Base-by-base conservation (phyloP, 2,113 vertebrate species). In the Mustelus asterias region DNA sequence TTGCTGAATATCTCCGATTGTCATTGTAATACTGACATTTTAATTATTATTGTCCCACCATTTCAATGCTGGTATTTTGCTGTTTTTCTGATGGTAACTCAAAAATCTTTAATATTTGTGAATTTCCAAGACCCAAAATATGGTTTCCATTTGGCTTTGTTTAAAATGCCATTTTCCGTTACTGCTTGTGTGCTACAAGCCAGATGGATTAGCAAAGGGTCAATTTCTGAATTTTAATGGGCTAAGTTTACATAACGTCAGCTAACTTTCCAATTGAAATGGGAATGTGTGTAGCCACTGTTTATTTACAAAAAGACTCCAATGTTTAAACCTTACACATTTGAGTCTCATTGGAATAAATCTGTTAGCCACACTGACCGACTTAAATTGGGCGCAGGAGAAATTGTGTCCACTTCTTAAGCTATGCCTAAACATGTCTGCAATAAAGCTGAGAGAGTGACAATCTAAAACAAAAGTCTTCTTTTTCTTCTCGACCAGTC, bases 101-200 rank as follows among this genome's bases (percentile, higher is more conserved):
- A 90, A 58, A 90, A 29, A 16, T 5, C 14, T 63, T 92, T n/a
- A 63, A 63, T 8, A 33, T 65, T 18, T 37, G 58, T 65, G 33
- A 37, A 37, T 37, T 37, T 37, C 60, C 18, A 65, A n/a, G 13
- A 65, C 89, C 33, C 16, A 37, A 93, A 93, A 65, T 65, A 67
- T 67, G 89, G 60, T 93, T 93, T 93, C 89, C 60, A 93, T 93
- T 93, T 44, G n/a, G 60, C 1, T 22, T 93, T 93, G 89, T 93
- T 93, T 67, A 93, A 93, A 93, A 67, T 65, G 60, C 65, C 58
- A 37, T 93, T 93, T 93, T 65, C 60, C 3, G 5, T 65, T 93
- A 29, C 88, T n/a, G n/a, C 16, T 65, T 33, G 18, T 65, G 33
- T 65, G 60, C 89, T 67, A 63, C 33, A 65, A 65, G 89, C 89